Evolutionary conservation across 2,113 vertebrate genomes (phyloP).

Genomic region (Blennius ocellaris): DNA sequence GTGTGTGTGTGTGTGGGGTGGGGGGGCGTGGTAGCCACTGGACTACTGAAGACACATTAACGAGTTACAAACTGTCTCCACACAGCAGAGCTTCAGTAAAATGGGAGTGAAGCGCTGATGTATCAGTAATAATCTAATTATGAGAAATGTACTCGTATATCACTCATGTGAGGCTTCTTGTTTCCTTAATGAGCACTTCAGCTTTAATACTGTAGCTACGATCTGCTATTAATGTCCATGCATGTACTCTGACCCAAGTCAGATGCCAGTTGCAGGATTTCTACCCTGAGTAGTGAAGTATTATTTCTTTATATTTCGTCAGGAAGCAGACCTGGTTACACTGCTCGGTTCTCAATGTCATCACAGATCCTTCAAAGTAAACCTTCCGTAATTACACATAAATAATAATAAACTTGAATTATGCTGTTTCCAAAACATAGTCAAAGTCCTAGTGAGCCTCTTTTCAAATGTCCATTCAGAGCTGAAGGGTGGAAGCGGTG

Average conservation of each 20-base stretch:
- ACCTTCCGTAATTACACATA: constrained; percentile 28
- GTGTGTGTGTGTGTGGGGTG: no score
- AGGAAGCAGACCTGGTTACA: neutral
- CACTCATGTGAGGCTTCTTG: neutral
- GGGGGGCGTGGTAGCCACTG: neutral
- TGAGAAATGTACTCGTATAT: constrained; percentile 2
- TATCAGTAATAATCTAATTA: constrained; percentile 13
- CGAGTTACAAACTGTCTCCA: neutral
- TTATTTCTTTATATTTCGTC: neutral
- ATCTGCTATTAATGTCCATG: constrained; percentile 1
- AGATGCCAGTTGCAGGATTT: neutral
- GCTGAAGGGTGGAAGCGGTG: constrained; percentile 26
- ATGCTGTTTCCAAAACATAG: constrained; percentile 12
- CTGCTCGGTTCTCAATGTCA: no score
- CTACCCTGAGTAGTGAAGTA: neutral
- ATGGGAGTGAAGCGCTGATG: neutral
- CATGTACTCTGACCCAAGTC: neutral
- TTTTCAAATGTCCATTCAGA: constrained; percentile 17
- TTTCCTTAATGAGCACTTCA: neutral
- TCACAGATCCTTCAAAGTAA: constrained; percentile 20
- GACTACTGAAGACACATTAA: neutral
- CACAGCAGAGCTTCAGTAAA: neutral
- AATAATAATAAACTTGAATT: constrained; percentile 44
- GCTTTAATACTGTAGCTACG: neutral
- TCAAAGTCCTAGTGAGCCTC: constrained; percentile 44